Evolutionary conservation across 2,113 vertebrate genomes (phyloP).

Genomic region (Peromyscus polionotus): DNA sequence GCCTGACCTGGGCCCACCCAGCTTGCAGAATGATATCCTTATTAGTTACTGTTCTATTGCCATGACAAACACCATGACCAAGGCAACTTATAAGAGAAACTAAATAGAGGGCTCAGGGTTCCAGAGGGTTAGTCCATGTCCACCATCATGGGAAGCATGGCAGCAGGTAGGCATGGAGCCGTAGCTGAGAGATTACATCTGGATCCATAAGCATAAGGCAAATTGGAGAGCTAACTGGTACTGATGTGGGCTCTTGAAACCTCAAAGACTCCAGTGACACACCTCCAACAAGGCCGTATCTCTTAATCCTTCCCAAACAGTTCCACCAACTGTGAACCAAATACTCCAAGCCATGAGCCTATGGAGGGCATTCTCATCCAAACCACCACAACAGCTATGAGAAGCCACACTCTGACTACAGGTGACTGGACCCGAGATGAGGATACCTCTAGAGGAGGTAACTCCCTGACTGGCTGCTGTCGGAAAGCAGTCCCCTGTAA

Average conservation of each 20-base stretch:
- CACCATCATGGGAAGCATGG: not conserved
- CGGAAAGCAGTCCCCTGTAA: not conserved
- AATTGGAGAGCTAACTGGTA: not conserved
- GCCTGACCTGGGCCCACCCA: not conserved
- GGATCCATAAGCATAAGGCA: not conserved
- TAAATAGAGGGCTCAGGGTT: not conserved
- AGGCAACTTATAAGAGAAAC: not conserved
- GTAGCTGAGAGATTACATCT: not conserved
- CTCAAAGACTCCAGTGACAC: not conserved
- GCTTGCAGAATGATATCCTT: no score
- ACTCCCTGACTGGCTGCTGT: not conserved
- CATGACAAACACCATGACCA: not conserved
- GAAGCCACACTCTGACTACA: not conserved
- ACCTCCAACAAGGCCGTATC: not conserved
- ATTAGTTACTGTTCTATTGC: not conserved
- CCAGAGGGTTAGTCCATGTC: not conserved
- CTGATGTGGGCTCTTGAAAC: not conserved
- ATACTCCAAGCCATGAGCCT: not conserved
- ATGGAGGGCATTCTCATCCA: not conserved
- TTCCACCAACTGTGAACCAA: not conserved
- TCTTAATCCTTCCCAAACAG: not conserved
- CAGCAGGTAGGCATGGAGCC: not conserved
- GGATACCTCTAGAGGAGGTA: not conserved
- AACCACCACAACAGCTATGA: not conserved
- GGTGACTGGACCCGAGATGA: not conserved